These are phyloP conservation scores for Phalacrocorax brasilianus DNA, from an alignment of 2,113 vertebrate genomes.

Conservation along the genomic window DNA sequence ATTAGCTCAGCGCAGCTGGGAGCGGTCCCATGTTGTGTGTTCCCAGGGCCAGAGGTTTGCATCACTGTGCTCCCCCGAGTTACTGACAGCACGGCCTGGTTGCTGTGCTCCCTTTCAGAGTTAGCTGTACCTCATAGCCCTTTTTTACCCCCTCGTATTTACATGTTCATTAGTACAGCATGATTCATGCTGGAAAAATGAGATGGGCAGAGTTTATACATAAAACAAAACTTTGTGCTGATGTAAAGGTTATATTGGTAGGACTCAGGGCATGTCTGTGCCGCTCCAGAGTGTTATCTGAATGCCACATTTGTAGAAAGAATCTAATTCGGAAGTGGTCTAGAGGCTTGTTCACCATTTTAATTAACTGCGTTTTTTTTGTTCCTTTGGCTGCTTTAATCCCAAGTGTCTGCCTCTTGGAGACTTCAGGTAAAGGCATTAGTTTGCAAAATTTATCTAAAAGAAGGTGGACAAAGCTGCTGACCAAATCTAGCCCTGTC, in stretches of 20 bases:
- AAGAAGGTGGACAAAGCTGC: background rate
- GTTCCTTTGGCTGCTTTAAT: background rate
- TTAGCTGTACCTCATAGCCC: background rate
- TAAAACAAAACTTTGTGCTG: background rate
- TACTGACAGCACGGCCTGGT: background rate
- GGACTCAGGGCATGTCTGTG: background rate
- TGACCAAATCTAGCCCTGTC: background rate
- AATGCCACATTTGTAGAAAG: background rate
- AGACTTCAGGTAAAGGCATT: background rate
- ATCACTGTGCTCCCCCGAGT: background rate
- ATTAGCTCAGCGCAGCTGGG: background rate
- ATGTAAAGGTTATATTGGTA: background rate
- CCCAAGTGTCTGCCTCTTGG: background rate
- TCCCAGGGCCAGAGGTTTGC: background rate
- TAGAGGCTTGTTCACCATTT: background rate
- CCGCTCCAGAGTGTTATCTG: background rate
- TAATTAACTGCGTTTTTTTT: background rate
- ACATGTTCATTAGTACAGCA: background rate
- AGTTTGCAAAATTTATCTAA: background rate
- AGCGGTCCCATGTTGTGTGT: background rate
- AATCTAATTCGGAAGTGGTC: background rate
- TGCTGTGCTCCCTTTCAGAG: background rate
- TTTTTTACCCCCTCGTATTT: background rate
- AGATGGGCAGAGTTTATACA: background rate
- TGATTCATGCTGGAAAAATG: background rate